A percentile compares a stretch with the other conserved stretches of the same genome.
phyloP scores from a whole-genome alignment of 2,113 vertebrate species.

The Epinephelus lanceolatus region DNA sequence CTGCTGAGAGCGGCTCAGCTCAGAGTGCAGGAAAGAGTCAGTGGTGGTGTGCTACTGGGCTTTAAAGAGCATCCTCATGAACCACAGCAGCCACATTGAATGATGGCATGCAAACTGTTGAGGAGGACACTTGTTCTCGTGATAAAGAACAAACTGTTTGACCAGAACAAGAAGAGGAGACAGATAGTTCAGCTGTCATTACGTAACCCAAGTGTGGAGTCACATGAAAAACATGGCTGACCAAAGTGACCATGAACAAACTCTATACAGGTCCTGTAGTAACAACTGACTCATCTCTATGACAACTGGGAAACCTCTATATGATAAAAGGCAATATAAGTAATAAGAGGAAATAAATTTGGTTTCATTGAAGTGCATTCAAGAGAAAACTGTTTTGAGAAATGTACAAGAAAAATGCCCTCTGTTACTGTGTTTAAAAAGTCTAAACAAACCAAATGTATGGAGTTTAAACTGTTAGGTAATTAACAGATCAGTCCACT shows the following conservation, averaged over 20 bases:
- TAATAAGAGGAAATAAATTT: not conserved
- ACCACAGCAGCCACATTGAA: slow-evolving; percentile 22
- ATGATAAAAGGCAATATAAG: not conserved
- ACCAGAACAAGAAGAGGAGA: not conserved
- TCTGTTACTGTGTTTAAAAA: not conserved
- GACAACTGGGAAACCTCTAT: not conserved
- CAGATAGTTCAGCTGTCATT: not conserved
- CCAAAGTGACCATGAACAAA: not conserved
- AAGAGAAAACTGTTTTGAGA: not conserved
- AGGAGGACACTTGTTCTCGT: not conserved
- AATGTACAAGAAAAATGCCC: slow-evolving; percentile 1
- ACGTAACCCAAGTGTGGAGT: not conserved
- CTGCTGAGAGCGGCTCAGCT: not conserved
- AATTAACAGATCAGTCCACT: not conserved
- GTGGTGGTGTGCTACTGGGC: not conserved
- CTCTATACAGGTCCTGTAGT: not conserved
- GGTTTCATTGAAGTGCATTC: not conserved
- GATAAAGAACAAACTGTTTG: not conserved
- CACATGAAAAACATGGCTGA: not conserved
- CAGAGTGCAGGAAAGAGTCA: not conserved
- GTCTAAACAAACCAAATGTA: not conserved
- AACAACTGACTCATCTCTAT: not conserved
- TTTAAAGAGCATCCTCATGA: slow-evolving; percentile 15
- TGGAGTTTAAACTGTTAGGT: not conserved
- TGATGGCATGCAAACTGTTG: not conserved